phyloP scores from a whole-genome alignment of 2,888 invertebrate genomes.

The Siphonodentalium dalli region DNA sequence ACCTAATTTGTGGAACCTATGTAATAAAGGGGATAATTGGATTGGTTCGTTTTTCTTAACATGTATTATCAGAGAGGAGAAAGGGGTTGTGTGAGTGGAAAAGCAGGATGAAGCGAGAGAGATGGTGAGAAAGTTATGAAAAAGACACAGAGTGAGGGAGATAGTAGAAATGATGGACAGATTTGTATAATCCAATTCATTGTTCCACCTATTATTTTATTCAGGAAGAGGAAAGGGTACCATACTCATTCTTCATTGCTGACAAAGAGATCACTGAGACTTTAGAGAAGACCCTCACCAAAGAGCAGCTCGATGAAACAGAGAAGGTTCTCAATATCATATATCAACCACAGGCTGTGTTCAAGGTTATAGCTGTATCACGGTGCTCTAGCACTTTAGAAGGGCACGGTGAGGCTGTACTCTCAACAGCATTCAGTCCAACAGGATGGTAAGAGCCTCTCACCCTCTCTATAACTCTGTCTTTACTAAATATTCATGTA shows the following conservation, averaged over 20 bases:
- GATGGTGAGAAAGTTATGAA: too few species aligned
- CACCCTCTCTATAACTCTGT: too few species aligned
- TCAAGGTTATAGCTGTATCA: conserved; percentile 79
- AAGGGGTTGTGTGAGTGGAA: too few species aligned
- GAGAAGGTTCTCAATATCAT: conserved; percentile 81
- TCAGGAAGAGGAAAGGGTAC: conserved; percentile 59
- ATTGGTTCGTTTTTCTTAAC: too few species aligned
- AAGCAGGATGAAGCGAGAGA: too few species aligned
- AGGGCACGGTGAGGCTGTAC: conserved; percentile 96
- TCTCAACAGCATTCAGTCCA: conserved; percentile 93
- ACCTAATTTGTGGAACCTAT: too few species aligned
- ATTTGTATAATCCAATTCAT: too few species aligned
- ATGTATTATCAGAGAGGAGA: too few species aligned
- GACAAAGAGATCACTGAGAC: conserved; percentile 83
- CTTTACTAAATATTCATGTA: too few species aligned
- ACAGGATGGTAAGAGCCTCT: conserved; percentile 79
- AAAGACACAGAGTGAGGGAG: too few species aligned
- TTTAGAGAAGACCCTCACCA: conserved; percentile 76
- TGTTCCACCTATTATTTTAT: conserved; percentile 8
- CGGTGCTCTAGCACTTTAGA: conserved; percentile 91
- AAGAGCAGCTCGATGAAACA: conserved; percentile 68
- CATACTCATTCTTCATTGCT: conserved; percentile 82
- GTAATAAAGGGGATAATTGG: too few species aligned
- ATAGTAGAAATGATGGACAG: too few species aligned
- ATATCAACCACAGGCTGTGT: conserved; percentile 97